phyloP scores from a whole-genome alignment of 23 tunicate species.

The Corella eumyota region DNA sequence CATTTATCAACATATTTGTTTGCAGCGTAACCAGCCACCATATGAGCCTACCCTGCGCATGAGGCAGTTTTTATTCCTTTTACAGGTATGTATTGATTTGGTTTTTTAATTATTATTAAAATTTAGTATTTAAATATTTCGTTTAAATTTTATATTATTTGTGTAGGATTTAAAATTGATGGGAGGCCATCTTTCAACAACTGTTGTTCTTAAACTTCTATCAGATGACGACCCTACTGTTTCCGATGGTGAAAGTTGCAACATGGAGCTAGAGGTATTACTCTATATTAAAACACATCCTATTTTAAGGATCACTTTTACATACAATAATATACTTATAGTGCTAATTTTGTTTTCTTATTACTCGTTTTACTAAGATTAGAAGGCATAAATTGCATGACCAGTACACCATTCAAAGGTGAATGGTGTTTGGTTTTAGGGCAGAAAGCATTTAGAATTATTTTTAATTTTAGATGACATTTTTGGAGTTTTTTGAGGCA shows the following conservation, averaged over 20 bases:
- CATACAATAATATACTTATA: too few species aligned
- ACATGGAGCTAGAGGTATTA: conserved; percentile 61
- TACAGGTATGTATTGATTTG: conserved; percentile 20
- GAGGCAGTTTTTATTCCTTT: conserved; percentile 53
- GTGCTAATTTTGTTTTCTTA: too few species aligned
- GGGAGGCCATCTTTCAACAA: conserved; percentile 43
- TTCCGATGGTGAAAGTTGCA: conserved; percentile 36
- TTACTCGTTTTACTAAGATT: too few species aligned
- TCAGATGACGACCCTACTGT: conserved; percentile 65
- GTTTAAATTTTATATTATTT: background rate
- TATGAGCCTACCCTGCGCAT: conserved; percentile 41
- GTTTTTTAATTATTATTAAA: background rate
- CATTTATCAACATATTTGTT: conserved; percentile 57
- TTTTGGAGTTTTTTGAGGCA: conserved; percentile 92
- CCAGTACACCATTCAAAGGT: too few species aligned
- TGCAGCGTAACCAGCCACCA: conserved; percentile 36
- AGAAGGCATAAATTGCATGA: too few species aligned
- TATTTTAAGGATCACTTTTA: too few species aligned
- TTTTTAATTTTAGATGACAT: conserved; percentile 60
- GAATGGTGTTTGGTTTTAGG: too few species aligned
- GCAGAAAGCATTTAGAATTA: too few species aligned
- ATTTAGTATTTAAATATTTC: background rate
- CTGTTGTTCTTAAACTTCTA: conserved; percentile 40
- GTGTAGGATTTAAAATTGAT: conserved; percentile 52
- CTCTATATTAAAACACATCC: too few species aligned